phyloP scores from a whole-genome alignment of 2,797 vertebrate genomes.

The Chiroxiphia lanceolata region DNA sequence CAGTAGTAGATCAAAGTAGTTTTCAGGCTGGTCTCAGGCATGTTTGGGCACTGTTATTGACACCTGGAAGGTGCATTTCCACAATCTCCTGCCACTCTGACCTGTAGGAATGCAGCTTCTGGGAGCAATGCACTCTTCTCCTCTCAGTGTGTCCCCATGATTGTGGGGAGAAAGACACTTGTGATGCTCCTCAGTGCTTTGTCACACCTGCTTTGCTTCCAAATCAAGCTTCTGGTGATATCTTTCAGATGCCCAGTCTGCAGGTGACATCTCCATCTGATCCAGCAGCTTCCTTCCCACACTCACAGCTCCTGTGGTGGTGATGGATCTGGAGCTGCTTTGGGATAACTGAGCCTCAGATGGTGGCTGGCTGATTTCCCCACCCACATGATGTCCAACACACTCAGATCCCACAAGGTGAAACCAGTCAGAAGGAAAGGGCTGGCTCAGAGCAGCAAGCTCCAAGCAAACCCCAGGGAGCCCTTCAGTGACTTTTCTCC shows the following conservation, averaged over 20 bases:
- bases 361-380: background rate
- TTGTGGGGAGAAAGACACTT: background rate
- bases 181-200: background rate
- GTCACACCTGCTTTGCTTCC: background rate
- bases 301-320: background rate
- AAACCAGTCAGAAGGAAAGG: background rate
- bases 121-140: background rate
- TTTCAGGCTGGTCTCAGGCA: background rate
- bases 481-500: background rate
- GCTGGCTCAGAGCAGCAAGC: background rate
- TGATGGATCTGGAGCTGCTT: background rate
- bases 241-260: background rate
- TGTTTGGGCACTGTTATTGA: background rate
- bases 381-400: background rate
- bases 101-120: background rate
- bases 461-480: background rate
- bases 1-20: background rate
- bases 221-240: background rate
- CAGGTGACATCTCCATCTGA: background rate
- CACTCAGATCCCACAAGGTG: background rate
- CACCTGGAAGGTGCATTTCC: background rate
- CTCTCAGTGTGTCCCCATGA: background rate
- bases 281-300: background rate
- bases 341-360: background rate
- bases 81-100: background rate